Evolutionary conservation across 1,140 invertebrate species (phyloP).

Genomic region (Eupeodes corollae): DNA sequence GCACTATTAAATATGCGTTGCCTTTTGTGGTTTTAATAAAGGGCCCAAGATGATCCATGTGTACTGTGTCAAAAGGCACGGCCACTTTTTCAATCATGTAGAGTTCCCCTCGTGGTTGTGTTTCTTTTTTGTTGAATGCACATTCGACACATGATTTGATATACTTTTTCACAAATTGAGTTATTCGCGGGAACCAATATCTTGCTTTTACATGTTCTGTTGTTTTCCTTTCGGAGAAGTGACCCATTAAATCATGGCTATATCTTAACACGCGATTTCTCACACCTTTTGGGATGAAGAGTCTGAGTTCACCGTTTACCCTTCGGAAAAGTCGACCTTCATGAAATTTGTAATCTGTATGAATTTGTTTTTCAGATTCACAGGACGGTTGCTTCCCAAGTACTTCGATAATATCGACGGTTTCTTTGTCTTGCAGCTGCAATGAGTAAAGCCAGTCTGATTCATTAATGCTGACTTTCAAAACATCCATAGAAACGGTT

Average conservation of each 20-base stretch:
- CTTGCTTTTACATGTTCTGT: conserved; percentile 8
- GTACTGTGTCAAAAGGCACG: conserved; percentile 17
- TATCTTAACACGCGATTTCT: conserved; percentile 1
- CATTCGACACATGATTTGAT: conserved; percentile 13
- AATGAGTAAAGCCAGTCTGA: no score
- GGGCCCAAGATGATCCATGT: conserved; percentile 27
- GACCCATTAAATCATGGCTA: conserved; percentile 20
- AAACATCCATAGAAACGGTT: not conserved
- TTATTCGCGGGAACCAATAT: conserved; percentile 22
- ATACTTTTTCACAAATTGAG: conserved; percentile 13
- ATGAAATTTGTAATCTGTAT: conserved; percentile 2
- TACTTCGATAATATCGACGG: no score
- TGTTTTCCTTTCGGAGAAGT: conserved; percentile 20
- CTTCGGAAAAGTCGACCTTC: conserved; percentile 3
- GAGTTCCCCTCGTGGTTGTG: conserved; percentile 10
- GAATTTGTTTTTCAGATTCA: conserved; percentile 3
- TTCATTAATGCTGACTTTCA: not conserved
- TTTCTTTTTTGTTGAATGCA: not conserved
- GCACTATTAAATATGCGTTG: conserved; percentile 37
- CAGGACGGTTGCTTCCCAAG: no score
- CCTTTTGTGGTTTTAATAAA: conserved; percentile 16
- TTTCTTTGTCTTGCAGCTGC: no score
- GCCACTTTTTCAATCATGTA: conserved; percentile 20
- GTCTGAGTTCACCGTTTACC: not conserved
- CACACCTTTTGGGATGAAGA: conserved; percentile 6